Base-by-base conservation (phyloP, 2,888 invertebrate genomes). In the Buathra laborator region DNA sequence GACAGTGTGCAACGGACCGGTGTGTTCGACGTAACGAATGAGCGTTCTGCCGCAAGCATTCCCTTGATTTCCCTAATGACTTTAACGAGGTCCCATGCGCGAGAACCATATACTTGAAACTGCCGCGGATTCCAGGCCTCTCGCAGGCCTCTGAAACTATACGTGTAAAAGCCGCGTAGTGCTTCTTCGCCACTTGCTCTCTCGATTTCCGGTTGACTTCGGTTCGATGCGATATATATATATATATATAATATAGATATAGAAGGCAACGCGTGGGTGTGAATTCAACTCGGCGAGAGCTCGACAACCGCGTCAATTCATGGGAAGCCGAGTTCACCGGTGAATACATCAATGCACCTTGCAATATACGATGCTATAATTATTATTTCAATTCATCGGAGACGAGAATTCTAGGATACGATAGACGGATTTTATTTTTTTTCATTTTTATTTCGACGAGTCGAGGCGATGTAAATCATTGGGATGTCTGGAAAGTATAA, bases 21-120 rank as follows among this genome's bases (percentile, higher is more conserved):
- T 64, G 44, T 77, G 78, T 78, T 46, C 66, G 81, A 81, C 75
- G 72, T 87, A 86, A 86, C 84, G 83, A 86, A 83, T 74, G 83
- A 79, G 53, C 48, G 53, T 70, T 77, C 56, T 68, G 77, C 83
- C 77, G 77, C 78, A 66, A 88, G 86, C 83, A 84, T 83, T 85
- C 79, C 85, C 86, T 84, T 84, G 88, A 89, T 88, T 88, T 87
- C 86, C 86, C 86, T 86, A 87, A 88, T 88, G 88, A 89, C 86
- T 89, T 88, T 87, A 87, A 87, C 84, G 86, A 86, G 86, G 83
- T 78, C 82, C 82, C 79, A 80, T 77, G 67, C 67, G 80, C 71
- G 72, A 53, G 79, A 83, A 74, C 80, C 29, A 62, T 56, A 62
- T 56, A 37, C 83, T 84, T 44, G 67, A 76, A 84, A 86, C 80